These are phyloP conservation scores for Dryocosmus kuriphilus DNA, from an alignment of 2,888 invertebrate species.

Conservation along the genomic window DNA sequence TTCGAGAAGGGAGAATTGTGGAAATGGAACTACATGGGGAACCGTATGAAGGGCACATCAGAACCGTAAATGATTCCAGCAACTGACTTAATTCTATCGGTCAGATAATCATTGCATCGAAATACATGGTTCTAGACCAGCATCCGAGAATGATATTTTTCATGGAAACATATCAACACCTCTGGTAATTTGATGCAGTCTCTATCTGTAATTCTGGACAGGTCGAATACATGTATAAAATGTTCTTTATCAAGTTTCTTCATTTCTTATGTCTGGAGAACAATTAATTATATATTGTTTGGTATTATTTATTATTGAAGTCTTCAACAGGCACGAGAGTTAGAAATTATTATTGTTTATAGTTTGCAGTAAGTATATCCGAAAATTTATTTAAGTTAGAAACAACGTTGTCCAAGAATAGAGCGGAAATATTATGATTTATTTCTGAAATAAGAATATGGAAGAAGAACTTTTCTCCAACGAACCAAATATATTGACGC, in stretches of 20 bases:
- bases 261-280: not conserved
- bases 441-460: too few relatives aligned
- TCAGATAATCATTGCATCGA: constrained; percentile 59
- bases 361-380: too few relatives aligned
- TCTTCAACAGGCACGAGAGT: too few relatives aligned
- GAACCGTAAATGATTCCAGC: constrained; percentile 61
- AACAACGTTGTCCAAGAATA: too few relatives aligned
- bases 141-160: constrained; percentile 26
- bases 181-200: not conserved
- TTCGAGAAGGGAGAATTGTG: constrained; percentile 53
- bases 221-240: not conserved
- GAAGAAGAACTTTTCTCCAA: too few relatives aligned
- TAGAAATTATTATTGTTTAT: too few relatives aligned
- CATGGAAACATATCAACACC: not conserved
- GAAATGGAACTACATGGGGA: constrained; percentile 45
- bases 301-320: too few relatives aligned
- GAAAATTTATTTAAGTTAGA: too few relatives aligned
- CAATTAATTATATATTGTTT: constrained; percentile 44
- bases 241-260: not conserved
- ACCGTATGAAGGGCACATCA: constrained; percentile 42
- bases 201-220: not conserved
- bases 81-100: constrained; percentile 63
- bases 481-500: too few relatives aligned
- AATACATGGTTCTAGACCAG: not conserved
- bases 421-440: too few relatives aligned